Percentiles rank a stretch among this genome's conserved stretches.
Conservation (phyloP, 2,797 vertebrate species). For the Lagodon rhomboides region DNA sequence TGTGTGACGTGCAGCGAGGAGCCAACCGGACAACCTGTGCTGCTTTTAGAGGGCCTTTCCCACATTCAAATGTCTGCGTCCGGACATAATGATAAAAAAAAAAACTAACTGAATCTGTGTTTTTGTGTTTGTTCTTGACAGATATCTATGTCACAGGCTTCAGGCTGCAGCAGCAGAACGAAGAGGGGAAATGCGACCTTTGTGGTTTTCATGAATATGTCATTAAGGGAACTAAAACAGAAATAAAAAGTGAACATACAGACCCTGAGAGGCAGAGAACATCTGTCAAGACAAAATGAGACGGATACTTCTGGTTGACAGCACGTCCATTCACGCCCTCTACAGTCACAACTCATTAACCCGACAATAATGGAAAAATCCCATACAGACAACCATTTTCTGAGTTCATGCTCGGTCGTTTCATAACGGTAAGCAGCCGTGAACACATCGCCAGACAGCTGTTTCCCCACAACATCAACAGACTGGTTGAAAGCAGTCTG, state of each 20-base stretch:
- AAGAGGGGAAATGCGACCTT: background rate
- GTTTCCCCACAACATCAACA: slow-evolving; percentile 31
- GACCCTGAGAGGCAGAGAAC: background rate
- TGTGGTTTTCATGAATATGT: background rate
- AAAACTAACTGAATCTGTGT: background rate
- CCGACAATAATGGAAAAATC: slow-evolving; percentile 44
- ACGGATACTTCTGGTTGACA: slow-evolving; percentile 10
- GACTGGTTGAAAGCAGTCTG: slow-evolving; percentile 34
- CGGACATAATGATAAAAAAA: background rate
- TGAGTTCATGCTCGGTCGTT: slow-evolving; percentile 38
- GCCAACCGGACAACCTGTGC: slow-evolving; percentile 56
- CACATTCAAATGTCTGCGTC: background rate
- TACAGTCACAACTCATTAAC: slow-evolving; percentile 23
- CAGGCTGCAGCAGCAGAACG: background rate
- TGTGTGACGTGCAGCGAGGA: slow-evolving; percentile 54
- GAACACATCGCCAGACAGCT: slow-evolving; percentile 32
- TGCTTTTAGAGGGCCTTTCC: background rate
- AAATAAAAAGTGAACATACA: slow-evolving; percentile 36
- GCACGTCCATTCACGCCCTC: slow-evolving; percentile 35
- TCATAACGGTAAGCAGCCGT: slow-evolving; percentile 6
- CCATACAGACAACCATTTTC: slow-evolving; percentile 19
- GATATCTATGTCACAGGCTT: background rate
- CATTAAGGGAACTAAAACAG: background rate
- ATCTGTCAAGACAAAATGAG: background rate
- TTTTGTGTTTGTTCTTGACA: background rate